Conservation (phyloP, 1,140 invertebrate genomes). For the Chrysomallon squamiferum region DNA sequence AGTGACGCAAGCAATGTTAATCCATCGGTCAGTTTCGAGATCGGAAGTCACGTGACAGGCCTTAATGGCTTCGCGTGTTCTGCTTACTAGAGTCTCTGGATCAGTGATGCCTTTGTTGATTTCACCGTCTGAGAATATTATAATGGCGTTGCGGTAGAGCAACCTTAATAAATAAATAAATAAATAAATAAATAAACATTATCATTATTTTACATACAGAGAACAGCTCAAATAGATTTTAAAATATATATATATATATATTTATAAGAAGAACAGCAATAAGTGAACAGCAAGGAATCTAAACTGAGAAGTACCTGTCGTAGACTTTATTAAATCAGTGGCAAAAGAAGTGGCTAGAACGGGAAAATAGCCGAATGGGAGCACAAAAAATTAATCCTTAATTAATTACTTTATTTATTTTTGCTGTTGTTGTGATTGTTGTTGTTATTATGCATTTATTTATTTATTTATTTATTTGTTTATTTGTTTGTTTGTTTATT, state of each 20-base stretch:
- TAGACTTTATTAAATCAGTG: too few species aligned
- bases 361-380: too few species aligned
- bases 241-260: background rate
- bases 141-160: conserved; percentile 40
- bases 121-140: conserved; percentile 50
- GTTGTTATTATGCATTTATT: too few species aligned
- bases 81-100: conserved; percentile 32
- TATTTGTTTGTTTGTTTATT: too few species aligned
- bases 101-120: conserved; percentile 44
- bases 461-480: too few species aligned
- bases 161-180: conserved; percentile 15
- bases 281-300: background rate
- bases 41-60: conserved; percentile 22
- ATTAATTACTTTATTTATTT: too few species aligned
- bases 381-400: too few species aligned
- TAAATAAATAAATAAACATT: too few species aligned
- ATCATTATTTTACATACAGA: too few species aligned
- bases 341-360: too few species aligned
- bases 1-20: conserved; percentile 42
- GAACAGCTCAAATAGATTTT: background rate
- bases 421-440: too few species aligned
- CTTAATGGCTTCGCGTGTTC: conserved; percentile 41
- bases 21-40: conserved; percentile 39
- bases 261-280: background rate
- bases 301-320: too few species aligned